Percentiles rank a stretch among this genome's conserved stretches.
Evolutionary conservation across 2,113 vertebrate species (phyloP).

Genomic region (Amia ocellicauda): DNA sequence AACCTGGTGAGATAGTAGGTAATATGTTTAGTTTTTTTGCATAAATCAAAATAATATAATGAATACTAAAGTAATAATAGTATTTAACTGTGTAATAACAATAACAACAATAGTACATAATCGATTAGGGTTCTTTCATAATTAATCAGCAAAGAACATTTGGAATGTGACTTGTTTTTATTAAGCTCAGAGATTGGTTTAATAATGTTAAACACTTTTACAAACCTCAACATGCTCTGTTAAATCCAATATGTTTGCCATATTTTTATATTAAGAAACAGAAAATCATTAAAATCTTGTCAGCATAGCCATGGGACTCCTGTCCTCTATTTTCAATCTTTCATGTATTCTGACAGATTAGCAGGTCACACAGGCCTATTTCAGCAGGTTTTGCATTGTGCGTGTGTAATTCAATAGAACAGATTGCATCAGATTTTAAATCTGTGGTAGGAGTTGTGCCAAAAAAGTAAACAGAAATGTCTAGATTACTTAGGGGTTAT

Average conservation of each 20-base stretch:
- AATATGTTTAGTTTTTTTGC: too few relatives aligned
- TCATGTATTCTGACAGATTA: constrained; percentile 3
- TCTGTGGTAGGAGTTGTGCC: neutral
- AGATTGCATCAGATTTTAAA: neutral
- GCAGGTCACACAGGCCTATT: neutral
- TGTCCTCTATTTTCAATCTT: neutral
- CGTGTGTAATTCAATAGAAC: constrained; percentile 4
- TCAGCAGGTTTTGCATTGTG: neutral
- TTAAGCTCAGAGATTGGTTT: too few relatives aligned
- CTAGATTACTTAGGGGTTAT: neutral
- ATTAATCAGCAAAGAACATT: too few relatives aligned
- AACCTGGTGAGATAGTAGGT: too few relatives aligned
- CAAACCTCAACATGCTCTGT: neutral
- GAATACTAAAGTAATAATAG: too few relatives aligned
- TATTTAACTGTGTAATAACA: too few relatives aligned
- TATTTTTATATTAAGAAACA: neutral
- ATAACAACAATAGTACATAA: too few relatives aligned
- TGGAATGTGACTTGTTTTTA: too few relatives aligned
- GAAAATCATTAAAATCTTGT: neutral
- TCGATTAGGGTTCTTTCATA: too few relatives aligned
- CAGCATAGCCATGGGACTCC: neutral
- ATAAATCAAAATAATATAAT: too few relatives aligned
- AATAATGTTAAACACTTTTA: too few relatives aligned
- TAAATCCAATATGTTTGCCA: neutral
- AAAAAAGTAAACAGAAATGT: constrained; percentile 2